These are phyloP conservation scores for Agrotis ipsilon DNA, from an alignment of 2,888 invertebrate genomes.

Conservation along the genomic window DNA sequence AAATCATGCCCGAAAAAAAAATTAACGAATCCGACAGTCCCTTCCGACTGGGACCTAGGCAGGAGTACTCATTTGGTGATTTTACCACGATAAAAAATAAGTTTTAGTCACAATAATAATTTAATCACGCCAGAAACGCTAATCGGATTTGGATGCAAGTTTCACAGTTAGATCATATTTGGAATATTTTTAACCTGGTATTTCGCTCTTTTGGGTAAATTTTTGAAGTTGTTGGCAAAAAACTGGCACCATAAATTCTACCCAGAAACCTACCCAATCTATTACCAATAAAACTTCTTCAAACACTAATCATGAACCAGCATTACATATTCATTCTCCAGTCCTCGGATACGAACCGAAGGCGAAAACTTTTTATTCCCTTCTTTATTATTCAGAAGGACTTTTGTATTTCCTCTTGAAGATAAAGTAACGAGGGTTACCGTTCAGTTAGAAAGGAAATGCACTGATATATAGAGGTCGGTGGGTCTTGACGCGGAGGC, in stretches of 20 bases:
- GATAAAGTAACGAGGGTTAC: slow-evolving; percentile 63
- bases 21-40: too few relatives aligned
- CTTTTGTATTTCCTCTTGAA: slow-evolving; percentile 58
- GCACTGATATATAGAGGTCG: slow-evolving; percentile 71
- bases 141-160: too few relatives aligned
- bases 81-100: too few relatives aligned
- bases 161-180: too few relatives aligned
- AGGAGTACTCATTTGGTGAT: too few relatives aligned
- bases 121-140: too few relatives aligned
- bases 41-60: too few relatives aligned
- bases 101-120: too few relatives aligned
- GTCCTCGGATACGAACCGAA: slow-evolving; percentile 31
- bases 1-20: too few relatives aligned
- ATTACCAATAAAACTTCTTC: slow-evolving; percentile 38
- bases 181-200: too few relatives aligned
- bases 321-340: slow-evolving; percentile 50
- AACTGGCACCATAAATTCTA: background rate
- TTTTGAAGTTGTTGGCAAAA: too few relatives aligned
- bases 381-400: slow-evolving; percentile 66
- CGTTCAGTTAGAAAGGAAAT: slow-evolving; percentile 60
- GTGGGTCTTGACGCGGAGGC: slow-evolving; percentile 41
- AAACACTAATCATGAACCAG: slow-evolving; percentile 42
- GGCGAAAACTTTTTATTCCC: slow-evolving; percentile 50
- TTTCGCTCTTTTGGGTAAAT: too few relatives aligned
- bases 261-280: slow-evolving; percentile 9